A percentile compares a stretch with the other conserved stretches of the same genome.
Conservation (phyloP, 37 sponge, comb jelly and placozoan species). For the Tethya wilhelma region DNA sequence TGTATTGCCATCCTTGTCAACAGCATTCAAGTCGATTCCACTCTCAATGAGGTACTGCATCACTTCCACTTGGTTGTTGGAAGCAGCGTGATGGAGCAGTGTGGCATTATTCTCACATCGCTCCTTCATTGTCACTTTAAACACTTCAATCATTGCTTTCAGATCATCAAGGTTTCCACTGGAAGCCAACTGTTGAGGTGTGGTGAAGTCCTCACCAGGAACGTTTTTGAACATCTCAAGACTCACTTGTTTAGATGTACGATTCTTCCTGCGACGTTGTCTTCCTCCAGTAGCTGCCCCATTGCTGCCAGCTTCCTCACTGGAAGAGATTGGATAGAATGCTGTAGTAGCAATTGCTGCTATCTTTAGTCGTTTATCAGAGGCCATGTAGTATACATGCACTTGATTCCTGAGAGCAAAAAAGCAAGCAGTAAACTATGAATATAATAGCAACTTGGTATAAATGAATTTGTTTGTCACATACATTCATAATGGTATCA, state of each 20-base stretch:
- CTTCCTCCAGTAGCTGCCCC: background rate
- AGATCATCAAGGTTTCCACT: slow-evolving; percentile 55
- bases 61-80: slow-evolving; percentile 44
- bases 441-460: too few species aligned
- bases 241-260: background rate
- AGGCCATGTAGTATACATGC: too few species aligned
- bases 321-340: too few species aligned
- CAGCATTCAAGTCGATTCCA: slow-evolving; percentile 57
- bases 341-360: too few species aligned
- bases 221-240: slow-evolving; percentile 21
- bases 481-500: too few species aligned
- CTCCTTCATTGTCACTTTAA: slow-evolving; percentile 28
- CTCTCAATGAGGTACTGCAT: slow-evolving; percentile 72
- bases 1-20: slow-evolving; percentile 78
- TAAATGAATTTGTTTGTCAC: too few species aligned
- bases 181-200: slow-evolving; percentile 44
- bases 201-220: background rate
- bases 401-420: too few species aligned
- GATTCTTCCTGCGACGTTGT: background rate
- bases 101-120: slow-evolving; percentile 45
- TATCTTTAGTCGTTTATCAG: too few species aligned
- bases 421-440: too few species aligned
- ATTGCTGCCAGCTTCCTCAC: too few species aligned
- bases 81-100: slow-evolving; percentile 65
- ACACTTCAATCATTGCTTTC: slow-evolving; percentile 12